Conservation (phyloP, 1,140 invertebrate species). For the Drosophila pandora region DNA sequence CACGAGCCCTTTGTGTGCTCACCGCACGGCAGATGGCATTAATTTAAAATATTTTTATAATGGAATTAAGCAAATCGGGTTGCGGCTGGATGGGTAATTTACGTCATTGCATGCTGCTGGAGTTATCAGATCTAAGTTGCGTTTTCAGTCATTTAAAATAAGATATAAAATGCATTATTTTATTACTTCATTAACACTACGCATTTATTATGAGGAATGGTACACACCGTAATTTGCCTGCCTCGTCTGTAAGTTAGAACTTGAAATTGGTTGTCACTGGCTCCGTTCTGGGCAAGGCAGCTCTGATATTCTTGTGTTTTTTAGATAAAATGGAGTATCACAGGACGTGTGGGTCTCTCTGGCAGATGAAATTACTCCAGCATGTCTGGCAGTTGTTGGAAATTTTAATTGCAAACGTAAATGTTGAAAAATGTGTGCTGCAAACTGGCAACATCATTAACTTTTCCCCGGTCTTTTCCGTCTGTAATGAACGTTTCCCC, state of each 20-base stretch:
- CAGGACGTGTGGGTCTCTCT: conserved; percentile 7
- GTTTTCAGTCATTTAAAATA: too few species aligned
- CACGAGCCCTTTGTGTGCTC: conserved; percentile 35
- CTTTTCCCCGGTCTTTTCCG: conserved; percentile 25
- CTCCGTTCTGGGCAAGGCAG: conserved; percentile 16
- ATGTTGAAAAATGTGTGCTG: conserved; percentile 48
- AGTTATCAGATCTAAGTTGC: too few species aligned
- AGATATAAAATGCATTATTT: too few species aligned
- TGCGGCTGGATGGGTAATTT: conserved; percentile 12
- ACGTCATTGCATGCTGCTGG: not conserved
- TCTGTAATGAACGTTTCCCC: conserved; percentile 11
- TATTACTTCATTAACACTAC: not conserved
- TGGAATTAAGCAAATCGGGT: conserved; percentile 29
- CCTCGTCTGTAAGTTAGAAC: not conserved
- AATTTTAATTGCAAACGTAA: conserved; percentile 77
- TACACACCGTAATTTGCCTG: not conserved
- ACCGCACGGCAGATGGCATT: conserved; percentile 2
- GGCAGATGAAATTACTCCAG: conserved; percentile 23
- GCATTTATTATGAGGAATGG: not conserved
- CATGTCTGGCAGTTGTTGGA: conserved; percentile 39
- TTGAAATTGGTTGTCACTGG: conserved; percentile 4
- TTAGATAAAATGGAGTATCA: conserved; percentile 46
- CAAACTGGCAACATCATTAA: conserved; percentile 54
- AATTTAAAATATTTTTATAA: conserved; percentile 35
- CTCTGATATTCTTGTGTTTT: conserved; percentile 60